These are phyloP conservation scores for Parotia lawesii DNA, from an alignment of 2,113 vertebrate genomes.

Conservation along the genomic window DNA sequence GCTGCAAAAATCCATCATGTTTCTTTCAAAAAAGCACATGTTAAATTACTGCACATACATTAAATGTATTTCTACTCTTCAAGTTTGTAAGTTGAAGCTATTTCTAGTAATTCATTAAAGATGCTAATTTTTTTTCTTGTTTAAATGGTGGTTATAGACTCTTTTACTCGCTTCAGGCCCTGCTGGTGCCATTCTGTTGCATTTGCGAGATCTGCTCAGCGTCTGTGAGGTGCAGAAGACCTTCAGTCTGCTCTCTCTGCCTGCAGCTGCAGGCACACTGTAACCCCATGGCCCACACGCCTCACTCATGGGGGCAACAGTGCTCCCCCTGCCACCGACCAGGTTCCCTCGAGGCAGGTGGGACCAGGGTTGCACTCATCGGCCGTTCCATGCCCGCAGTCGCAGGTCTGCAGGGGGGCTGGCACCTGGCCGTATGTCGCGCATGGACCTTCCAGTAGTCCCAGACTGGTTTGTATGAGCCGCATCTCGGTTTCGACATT, in stretches of 20 bases:
- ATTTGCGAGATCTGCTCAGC: not conserved
- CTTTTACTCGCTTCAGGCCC: not conserved
- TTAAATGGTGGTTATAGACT: not conserved
- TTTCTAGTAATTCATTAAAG: no score
- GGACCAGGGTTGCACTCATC: not conserved
- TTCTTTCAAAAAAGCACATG: no score
- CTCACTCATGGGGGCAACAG: not conserved
- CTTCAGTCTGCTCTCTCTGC: not conserved
- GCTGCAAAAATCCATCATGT: fast-evolving
- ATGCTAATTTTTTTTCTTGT: not conserved
- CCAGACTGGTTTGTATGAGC: not conserved
- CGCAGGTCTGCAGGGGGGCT: not conserved
- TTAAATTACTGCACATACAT: no score
- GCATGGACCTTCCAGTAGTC: not conserved
- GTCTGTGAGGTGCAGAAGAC: not conserved
- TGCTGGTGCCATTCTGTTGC: not conserved
- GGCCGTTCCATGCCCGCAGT: not conserved
- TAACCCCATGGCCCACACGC: not conserved
- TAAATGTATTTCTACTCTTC: no score
- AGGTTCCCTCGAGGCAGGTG: not conserved
- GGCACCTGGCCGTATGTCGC: not conserved
- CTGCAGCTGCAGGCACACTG: not conserved
- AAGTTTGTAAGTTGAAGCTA: fast-evolving
- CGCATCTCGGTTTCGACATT: not conserved
- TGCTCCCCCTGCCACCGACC: not conserved